A percentile compares a stretch with the other conserved stretches of the same genome.
Conservation (phyloP, 2,113 vertebrate species). For the Murina feae region DNA sequence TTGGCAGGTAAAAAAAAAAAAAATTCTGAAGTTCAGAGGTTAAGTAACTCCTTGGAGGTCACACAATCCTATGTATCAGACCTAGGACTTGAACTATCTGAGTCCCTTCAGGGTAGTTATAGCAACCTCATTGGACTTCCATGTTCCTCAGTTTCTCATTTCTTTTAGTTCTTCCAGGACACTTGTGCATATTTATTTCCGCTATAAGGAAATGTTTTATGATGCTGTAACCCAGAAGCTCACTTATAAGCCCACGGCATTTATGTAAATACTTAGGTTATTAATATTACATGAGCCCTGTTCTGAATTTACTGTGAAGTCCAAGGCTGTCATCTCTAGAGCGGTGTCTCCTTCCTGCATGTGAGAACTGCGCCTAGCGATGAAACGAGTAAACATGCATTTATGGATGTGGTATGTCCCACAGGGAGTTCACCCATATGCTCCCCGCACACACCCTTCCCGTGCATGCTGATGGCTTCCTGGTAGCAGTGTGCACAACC, state of each 20-base stretch:
- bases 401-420: neutral
- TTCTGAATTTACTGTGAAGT: neutral
- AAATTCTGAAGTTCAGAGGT: neutral
- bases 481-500: rapidly evolving
- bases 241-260: neutral
- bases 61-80: neutral
- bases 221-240: neutral
- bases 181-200: neutral
- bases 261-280: neutral
- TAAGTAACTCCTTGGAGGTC: neutral
- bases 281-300: neutral
- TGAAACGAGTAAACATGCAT: neutral
- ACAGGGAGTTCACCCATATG: rapidly evolving
- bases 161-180: neutral
- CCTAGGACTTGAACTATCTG: neutral
- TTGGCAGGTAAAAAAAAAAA: neutral
- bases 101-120: neutral
- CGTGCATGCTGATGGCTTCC: neutral
- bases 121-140: neutral
- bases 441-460: neutral
- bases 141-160: neutral
- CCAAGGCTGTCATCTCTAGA: neutral
- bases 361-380: neutral
- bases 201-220: neutral
- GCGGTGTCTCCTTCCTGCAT: neutral